Evolutionary conservation across 2,888 invertebrate genomes (phyloP).

Genomic region (Steinernema scapterisci): DNA sequence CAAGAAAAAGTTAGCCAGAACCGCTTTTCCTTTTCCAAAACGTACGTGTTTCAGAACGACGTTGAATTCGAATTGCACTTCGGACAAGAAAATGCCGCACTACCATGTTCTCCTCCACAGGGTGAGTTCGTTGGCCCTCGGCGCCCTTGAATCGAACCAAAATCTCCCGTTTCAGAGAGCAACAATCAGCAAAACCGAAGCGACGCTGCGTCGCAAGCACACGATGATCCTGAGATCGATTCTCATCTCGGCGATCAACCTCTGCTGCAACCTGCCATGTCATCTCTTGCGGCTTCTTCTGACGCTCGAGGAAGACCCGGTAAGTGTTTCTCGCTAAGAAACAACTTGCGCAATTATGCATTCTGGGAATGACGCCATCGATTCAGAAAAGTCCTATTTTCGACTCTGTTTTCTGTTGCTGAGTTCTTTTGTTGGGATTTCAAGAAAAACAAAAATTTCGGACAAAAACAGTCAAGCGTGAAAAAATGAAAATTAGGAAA

Average conservation of each 20-base stretch:
- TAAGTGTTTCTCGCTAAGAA: neutral
- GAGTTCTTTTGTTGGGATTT: slow-evolving; percentile 40
- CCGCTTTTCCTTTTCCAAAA: neutral
- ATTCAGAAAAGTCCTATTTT: slow-evolving; percentile 30
- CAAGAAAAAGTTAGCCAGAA: slow-evolving; percentile 44
- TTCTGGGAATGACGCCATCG: neutral
- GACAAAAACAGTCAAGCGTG: too few relatives aligned
- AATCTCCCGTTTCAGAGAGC: slow-evolving; percentile 14
- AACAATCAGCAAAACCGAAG: slow-evolving; percentile 42
- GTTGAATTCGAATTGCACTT: neutral
- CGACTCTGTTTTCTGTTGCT: slow-evolving; percentile 18
- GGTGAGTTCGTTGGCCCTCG: neutral
- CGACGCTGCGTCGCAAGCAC: slow-evolving; percentile 37
- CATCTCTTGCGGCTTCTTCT: slow-evolving; percentile 55
- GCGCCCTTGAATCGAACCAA: neutral
- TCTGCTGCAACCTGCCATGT: slow-evolving; percentile 60
- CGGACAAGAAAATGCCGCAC: neutral
- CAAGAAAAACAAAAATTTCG: too few relatives aligned
- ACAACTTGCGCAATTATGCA: too few relatives aligned
- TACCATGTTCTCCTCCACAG: neutral
- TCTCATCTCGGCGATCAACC: slow-evolving; percentile 59
- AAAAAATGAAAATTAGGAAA: too few relatives aligned
- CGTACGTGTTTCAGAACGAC: neutral
- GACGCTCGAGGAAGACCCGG: slow-evolving; percentile 48
- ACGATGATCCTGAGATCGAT: slow-evolving; percentile 57